A percentile compares a stretch with the other conserved stretches of the same genome.
Evolutionary conservation across 2,888 invertebrate genomes (phyloP).

Genomic region (Mystacides longicornis): DNA sequence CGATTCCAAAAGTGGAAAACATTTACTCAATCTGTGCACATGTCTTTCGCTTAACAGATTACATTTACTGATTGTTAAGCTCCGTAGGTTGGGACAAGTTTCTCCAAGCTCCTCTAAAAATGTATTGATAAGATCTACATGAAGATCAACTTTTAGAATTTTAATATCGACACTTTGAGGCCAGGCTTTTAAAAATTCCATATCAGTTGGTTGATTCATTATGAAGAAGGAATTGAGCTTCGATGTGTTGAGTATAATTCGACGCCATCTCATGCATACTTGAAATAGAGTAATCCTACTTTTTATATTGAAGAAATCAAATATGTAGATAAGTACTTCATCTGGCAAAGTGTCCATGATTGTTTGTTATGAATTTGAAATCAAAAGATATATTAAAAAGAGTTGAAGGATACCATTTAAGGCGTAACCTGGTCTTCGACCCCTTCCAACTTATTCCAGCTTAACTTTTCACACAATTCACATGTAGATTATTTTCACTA

Average conservation of each 20-base stretch:
- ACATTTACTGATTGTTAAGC: conserved; percentile 16
- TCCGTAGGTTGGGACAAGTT: conserved; percentile 12
- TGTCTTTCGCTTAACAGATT: conserved; percentile 17
- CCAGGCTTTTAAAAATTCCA: conserved; percentile 14
- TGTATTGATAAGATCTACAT: conserved; percentile 17
- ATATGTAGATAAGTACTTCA: conserved; percentile 18
- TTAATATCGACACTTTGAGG: conserved; percentile 9
- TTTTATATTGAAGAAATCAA: conserved; percentile 16
- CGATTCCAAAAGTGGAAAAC: conserved; percentile 15
- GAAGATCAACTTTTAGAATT: conserved; percentile 9
- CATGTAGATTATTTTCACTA: too few species aligned
- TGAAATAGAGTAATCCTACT: conserved; percentile 1
- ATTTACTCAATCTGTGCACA: conserved; percentile 14
- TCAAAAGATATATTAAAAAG: not conserved
- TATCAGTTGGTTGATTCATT: conserved; percentile 9
- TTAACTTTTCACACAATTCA: too few species aligned
- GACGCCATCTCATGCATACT: conserved; percentile 18
- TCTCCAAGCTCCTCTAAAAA: conserved; percentile 13
- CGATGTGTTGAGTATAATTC: conserved; percentile 7
- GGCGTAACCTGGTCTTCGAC: too few species aligned
- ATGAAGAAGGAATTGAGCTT: conserved; percentile 12
- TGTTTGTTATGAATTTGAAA: not conserved
- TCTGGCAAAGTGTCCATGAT: conserved; percentile 18
- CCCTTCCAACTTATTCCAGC: too few species aligned
- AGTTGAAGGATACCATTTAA: too few species aligned